These are phyloP conservation scores for Orchesellides sinensis DNA, from an alignment of 2,888 invertebrate genomes.

Conservation along the genomic window DNA sequence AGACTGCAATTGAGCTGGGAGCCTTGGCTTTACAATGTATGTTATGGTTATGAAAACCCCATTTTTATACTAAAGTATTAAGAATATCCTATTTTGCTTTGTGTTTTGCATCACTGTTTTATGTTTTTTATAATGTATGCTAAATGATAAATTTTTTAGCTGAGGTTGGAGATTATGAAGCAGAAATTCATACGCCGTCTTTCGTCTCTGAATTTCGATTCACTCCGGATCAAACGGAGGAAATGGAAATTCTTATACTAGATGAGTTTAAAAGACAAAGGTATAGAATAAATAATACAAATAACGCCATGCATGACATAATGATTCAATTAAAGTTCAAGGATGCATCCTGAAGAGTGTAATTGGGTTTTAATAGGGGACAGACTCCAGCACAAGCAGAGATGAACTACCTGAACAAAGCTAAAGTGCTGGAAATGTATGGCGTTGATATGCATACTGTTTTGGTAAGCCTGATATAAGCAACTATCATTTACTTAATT, in stretches of 20 bases:
- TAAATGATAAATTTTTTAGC: slow-evolving; percentile 80
- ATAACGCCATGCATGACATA: too few relatives aligned
- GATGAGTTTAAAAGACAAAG: slow-evolving; percentile 93
- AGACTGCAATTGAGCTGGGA: slow-evolving; percentile 91
- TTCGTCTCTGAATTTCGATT: slow-evolving; percentile 99
- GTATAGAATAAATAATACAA: slow-evolving; percentile 73
- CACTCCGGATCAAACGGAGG: slow-evolving; percentile 96
- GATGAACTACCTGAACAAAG: slow-evolving; percentile 95
- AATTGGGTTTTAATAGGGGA: slow-evolving; percentile 81
- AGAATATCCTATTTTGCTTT: too few relatives aligned
- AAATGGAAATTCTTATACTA: slow-evolving; percentile 95
- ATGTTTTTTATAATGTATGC: slow-evolving; percentile 34
- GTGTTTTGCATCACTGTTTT: too few relatives aligned
- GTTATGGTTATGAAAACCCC: too few relatives aligned
- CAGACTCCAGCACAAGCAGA: slow-evolving; percentile 97
- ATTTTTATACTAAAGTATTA: too few relatives aligned
- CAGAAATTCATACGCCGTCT: slow-evolving; percentile 93
- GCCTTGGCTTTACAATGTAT: slow-evolving; percentile 96
- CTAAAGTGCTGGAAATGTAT: slow-evolving; percentile 98
- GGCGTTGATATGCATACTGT: slow-evolving; percentile 99
- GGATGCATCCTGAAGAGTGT: too few relatives aligned
- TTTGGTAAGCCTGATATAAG: slow-evolving; percentile 80
- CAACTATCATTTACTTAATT: too few relatives aligned
- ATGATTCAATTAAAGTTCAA: slow-evolving; percentile 7
- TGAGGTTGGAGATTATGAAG: slow-evolving; percentile 98